Conservation (phyloP, 2,113 vertebrate genomes). For the Rhinogobius similis region DNA sequence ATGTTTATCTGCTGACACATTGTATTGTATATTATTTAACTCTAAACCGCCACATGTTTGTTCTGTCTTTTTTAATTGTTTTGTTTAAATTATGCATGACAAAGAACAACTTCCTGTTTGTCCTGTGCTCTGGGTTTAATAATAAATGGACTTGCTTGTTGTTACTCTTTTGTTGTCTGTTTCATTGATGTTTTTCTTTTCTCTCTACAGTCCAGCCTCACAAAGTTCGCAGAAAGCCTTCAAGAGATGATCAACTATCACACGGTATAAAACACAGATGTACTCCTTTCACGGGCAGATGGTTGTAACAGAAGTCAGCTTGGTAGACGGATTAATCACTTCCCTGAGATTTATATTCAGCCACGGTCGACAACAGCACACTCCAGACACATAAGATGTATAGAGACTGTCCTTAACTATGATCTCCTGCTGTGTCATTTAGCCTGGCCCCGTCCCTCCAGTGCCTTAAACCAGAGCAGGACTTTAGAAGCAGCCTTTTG, state of each 20-base stretch:
- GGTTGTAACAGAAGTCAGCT: constrained; percentile 40
- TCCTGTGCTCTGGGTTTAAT: constrained; percentile 38
- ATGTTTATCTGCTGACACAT: background rate
- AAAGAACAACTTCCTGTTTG: constrained; percentile 31
- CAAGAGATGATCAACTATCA: constrained; percentile 99
- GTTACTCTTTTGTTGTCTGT: background rate
- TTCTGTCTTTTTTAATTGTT: background rate
- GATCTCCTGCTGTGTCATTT: background rate
- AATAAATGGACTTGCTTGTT: constrained; percentile 9
- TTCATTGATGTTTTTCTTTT: constrained; percentile 20
- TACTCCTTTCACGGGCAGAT: constrained; percentile 7
- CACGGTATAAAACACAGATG: constrained; percentile 80
- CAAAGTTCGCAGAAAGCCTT: constrained; percentile 93
- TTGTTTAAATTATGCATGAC: background rate
- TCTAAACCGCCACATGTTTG: background rate
- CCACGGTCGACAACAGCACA: no score
- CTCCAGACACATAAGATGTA: background rate
- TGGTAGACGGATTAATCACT: constrained; percentile 17
- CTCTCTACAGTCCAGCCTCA: constrained; percentile 85
- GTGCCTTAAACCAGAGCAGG: background rate
- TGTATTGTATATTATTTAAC: background rate
- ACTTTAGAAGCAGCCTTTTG: background rate
- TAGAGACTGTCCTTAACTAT: background rate
- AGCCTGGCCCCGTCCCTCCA: background rate
- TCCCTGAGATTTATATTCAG: background rate